Evolutionary conservation across 2,888 invertebrate genomes (phyloP), one percentile per base, ranked within the genome.

Genomic region (Oscheius sp.): DNA sequence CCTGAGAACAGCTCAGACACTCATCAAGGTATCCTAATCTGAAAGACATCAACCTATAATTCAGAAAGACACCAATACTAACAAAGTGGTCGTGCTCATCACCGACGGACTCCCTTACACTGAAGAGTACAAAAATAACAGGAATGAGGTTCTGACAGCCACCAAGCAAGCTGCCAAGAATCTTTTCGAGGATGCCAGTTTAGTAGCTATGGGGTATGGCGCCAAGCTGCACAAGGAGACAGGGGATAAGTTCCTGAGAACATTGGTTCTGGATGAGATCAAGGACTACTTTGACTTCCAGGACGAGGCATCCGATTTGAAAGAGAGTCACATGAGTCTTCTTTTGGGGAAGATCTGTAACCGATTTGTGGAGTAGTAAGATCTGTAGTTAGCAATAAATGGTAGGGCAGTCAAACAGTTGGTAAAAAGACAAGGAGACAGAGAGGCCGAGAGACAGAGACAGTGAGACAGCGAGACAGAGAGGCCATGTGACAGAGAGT

Each of bases 51-150:
- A n/a, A 60, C 13, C 21, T 62, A 21, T 42, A 4, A 11, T 62
- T 37, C 35, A 62, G 62, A 37, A 37, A 33, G 62, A 62, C 42
- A 62, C 10, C 11, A 37, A 33, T 37, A 37, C 10, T 9, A 10
- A 21, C 29, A 62, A 62, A 37, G 62, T 62, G 29, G 62, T 62
- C 21, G 35, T 62, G 9, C 42, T 62, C 7, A n/a, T 62, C 21
- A 62, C 62, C 33, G 62, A 62, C 47, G 62, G 62, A 2, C 29
- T 62, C 11, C 62, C 62, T 9, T 21, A 62, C 11, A 62, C 33
- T 35, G 42, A 42, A 42, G 4, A 42, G 42, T 53, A 53, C 53
- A 29, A 29, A 4, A 53, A 53, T 21, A 21, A n/a, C n/a, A n/a
- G 53, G 29, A 29, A 53, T 10, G 53, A 53, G 29, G n/a, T 11